Percentiles rank a stretch among this genome's conserved stretches.
Evolutionary conservation across 2,888 invertebrate genomes (phyloP).

Genomic region (Caenorhabditis becei): DNA sequence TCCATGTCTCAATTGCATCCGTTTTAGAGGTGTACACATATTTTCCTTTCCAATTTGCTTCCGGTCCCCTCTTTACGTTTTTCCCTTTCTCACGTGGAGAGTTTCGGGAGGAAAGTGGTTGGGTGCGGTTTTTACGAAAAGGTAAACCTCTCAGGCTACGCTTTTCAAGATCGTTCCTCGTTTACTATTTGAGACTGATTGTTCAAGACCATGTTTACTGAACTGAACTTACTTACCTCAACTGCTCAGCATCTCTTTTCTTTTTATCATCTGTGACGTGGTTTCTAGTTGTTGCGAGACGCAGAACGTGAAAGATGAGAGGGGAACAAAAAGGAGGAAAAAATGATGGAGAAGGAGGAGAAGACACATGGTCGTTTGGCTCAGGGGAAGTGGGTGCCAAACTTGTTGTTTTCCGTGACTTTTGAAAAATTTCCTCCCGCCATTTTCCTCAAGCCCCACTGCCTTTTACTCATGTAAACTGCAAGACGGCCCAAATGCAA

Average conservation of each 20-base stretch:
- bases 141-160: constrained; percentile 20
- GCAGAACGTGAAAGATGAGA: constrained; percentile 44
- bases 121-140: constrained; percentile 6
- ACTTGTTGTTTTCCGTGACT: constrained; percentile 61
- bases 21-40: constrained; percentile 45
- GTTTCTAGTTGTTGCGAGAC: constrained; percentile 18
- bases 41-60: constrained; percentile 38
- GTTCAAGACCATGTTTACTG: constrained; percentile 21
- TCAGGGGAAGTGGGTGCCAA: constrained; percentile 47
- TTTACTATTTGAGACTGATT: constrained; percentile 11
- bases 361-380: constrained; percentile 48
- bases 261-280: constrained; percentile 48
- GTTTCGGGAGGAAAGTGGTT: constrained; percentile 7
- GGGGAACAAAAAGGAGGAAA: constrained; percentile 37
- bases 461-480: constrained; percentile 45
- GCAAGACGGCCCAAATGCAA: constrained; percentile 19
- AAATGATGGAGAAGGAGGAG: constrained; percentile 22
- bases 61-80: constrained; percentile 29
- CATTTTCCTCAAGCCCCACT: not conserved
- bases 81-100: constrained; percentile 7
- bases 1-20: constrained; percentile 55
- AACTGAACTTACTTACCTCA: constrained; percentile 25
- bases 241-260: constrained; percentile 13
- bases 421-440: constrained; percentile 49
- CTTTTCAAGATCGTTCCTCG: constrained; percentile 49